Evolutionary conservation across 2,113 vertebrate species (phyloP), one percentile per base, ranked within the genome.

Genomic region (Thermophis baileyi): DNA sequence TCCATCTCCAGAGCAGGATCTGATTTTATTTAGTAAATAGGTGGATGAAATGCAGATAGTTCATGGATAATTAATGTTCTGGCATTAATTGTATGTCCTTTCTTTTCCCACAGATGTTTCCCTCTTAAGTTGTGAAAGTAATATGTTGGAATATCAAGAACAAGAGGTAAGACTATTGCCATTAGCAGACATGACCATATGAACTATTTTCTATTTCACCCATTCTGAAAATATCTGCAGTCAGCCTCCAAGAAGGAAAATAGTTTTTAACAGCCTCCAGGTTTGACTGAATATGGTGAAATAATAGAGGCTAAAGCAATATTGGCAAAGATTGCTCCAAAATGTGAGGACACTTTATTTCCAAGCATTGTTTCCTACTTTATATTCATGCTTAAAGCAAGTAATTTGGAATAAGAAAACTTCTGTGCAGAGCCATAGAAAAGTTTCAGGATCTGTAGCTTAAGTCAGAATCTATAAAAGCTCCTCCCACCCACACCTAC

Each of bases 91-190:
- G 6, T 60, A 35, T 89, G 35, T 10, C 51, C 7, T 35, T 89
- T 85, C 85, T 24, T 24, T 3, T 3, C 27, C n/a, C 54, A 12
- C 95, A 98, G 98, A 97, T 98, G 97, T 92, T 95, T 95, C 91
- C 96, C 14, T 10, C 96, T 95, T 95, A 94, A 93, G 95, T 91
- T 95, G 91, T 94, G 94, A 89, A 92, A 95, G 55, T 97, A 99
- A 97, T 97, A 99, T 99, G 99, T 98, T 97, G 97, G 98, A 97
- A 94, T 98, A 94, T 96, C 97, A 96, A 55, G 98, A 98, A 94
- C 97, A 98, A 94, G 99, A 99, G 96, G 99, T 99, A 96, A 99
- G 98, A 54, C 0, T 22, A 22, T 22, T 74, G 74, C 3, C 3
- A 18, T 47, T 85, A 55, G 8, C 11, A 55, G 20, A 40, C 44